phyloP scores from a whole-genome alignment of 2,113 vertebrate species.

The Lucifuga dentata region DNA sequence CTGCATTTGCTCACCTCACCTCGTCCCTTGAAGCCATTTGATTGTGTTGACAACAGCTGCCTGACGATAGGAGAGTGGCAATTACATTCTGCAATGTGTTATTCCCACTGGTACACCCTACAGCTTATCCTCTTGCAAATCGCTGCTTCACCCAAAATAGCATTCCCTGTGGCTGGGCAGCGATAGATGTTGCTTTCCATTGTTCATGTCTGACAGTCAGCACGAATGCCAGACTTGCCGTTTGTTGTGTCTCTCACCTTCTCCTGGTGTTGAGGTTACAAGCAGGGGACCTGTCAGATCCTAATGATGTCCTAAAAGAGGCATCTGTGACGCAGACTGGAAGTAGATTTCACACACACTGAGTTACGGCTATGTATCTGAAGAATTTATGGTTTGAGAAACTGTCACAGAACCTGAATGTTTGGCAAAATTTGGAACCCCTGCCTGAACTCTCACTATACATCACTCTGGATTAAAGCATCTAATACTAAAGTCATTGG shows the following conservation, averaged over 20 bases:
- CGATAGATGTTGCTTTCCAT: background rate
- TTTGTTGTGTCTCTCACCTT: background rate
- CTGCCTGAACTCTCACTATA: constrained; percentile 5
- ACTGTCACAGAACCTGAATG: background rate
- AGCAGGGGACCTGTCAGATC: background rate
- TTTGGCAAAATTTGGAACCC: constrained; percentile 1
- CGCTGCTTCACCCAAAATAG: constrained; percentile 33
- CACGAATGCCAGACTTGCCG: background rate
- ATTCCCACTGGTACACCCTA: constrained; percentile 40
- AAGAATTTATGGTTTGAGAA: background rate
- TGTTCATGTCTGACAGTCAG: constrained; percentile 14
- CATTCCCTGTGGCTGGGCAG: constrained; percentile 12
- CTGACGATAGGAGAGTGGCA: constrained; percentile 59
- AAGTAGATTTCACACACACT: background rate
- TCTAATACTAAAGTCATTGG: constrained; percentile 15
- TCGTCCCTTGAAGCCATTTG: constrained; percentile 49
- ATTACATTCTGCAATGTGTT: constrained; percentile 68
- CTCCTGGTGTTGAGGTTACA: background rate
- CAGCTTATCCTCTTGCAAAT: constrained; percentile 40
- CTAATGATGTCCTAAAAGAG: background rate
- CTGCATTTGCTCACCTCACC: constrained; percentile 63
- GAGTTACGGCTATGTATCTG: background rate
- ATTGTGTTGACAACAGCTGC: constrained; percentile 74
- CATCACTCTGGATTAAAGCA: constrained; percentile 20
- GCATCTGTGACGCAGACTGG: too few species aligned